These are phyloP conservation scores for Tigriopus californicus DNA, from an alignment of 2,888 invertebrate genomes.

Conservation along the genomic window DNA sequence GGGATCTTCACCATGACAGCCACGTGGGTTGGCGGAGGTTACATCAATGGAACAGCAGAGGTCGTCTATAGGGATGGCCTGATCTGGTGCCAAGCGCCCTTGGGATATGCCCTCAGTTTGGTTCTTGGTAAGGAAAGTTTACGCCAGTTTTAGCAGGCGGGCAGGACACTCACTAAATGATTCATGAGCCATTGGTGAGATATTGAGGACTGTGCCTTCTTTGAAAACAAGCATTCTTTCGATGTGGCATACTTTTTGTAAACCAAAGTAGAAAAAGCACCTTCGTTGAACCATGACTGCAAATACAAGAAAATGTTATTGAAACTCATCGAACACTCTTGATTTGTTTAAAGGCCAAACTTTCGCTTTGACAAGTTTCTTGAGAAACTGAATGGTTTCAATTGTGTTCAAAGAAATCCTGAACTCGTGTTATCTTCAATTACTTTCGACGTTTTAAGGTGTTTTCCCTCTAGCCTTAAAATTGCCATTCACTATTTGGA, in stretches of 20 bases:
- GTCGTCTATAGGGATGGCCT: slow-evolving; percentile 79
- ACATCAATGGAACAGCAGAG: slow-evolving; percentile 97
- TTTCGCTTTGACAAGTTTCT: too few relatives aligned
- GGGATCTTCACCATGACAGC: slow-evolving; percentile 99
- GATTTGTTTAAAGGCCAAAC: too few relatives aligned
- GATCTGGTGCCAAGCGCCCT: slow-evolving; percentile 96
- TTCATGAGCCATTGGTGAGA: not conserved
- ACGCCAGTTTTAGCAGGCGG: not conserved
- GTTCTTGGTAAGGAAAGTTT: slow-evolving; percentile 49
- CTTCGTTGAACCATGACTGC: too few relatives aligned
- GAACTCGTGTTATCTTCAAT: too few relatives aligned
- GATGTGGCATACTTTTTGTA: not conserved
- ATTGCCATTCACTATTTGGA: too few relatives aligned
- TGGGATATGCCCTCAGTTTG: slow-evolving; percentile 88
- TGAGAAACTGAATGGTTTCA: too few relatives aligned
- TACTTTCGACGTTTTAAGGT: too few relatives aligned
- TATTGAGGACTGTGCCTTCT: not conserved
- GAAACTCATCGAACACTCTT: too few relatives aligned
- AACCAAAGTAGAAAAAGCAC: too few relatives aligned
- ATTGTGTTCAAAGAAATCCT: too few relatives aligned
- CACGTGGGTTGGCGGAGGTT: slow-evolving; percentile 98
- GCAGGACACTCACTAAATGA: not conserved
- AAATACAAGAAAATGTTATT: too few relatives aligned
- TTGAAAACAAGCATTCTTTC: not conserved
- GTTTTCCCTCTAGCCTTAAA: too few relatives aligned